Conservation (phyloP, 2,797 vertebrate species). For the Brachyalestes nurse region DNA sequence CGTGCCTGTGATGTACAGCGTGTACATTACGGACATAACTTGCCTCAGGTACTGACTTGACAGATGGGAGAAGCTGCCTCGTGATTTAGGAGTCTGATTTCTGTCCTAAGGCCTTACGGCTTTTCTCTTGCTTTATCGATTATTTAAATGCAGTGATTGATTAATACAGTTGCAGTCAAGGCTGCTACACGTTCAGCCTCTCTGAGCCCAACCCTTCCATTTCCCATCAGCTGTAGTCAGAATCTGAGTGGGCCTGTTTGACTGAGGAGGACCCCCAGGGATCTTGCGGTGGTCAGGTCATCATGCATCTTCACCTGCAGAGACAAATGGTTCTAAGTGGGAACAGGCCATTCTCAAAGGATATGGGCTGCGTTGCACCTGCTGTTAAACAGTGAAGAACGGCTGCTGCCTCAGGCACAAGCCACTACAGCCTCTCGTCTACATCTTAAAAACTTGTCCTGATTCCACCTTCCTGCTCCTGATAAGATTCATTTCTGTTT, state of each 20-base stretch:
- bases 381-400: constrained; percentile 41
- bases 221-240: constrained; percentile 23
- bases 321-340: constrained; percentile 26
- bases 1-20: constrained; percentile 29
- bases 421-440: constrained; percentile 16
- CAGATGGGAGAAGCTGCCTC: constrained; percentile 10
- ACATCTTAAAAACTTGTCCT: constrained; percentile 12
- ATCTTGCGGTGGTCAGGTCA: constrained; percentile 13
- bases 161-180: constrained; percentile 2
- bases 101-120: constrained; percentile 21
- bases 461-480: background rate
- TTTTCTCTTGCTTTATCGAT: constrained; percentile 44
- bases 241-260: constrained; percentile 17
- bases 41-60: constrained; percentile 14
- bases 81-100: constrained; percentile 37
- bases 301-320: constrained; percentile 30
- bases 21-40: constrained; percentile 27
- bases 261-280: constrained; percentile 32
- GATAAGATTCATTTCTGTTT: background rate
- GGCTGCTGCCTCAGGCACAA: constrained; percentile 19
- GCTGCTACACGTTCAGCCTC: constrained; percentile 1
- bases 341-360: constrained; percentile 26
- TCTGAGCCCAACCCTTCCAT: background rate
- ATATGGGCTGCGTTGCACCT: constrained; percentile 2
- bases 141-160: constrained; percentile 54